phyloP scores from a whole-genome alignment of 2,113 vertebrate genomes.

The Leptobrachium ailaonicum region DNA sequence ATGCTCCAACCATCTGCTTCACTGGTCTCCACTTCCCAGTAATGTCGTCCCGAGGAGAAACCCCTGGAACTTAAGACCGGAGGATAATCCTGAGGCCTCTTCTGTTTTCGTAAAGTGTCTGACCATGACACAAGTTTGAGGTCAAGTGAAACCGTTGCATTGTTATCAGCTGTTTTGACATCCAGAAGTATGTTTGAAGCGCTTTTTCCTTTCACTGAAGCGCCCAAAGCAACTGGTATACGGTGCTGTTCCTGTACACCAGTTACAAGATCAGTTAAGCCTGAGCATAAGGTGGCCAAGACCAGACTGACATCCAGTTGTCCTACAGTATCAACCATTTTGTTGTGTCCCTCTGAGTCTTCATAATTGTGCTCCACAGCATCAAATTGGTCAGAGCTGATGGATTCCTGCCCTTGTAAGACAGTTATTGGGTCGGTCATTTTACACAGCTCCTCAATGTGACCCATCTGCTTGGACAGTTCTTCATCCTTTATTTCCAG shows the following conservation, averaged over 20 bases:
- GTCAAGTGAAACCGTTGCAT: not conserved
- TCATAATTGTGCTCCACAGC: not conserved
- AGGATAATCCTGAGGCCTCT: not conserved
- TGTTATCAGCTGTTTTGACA: not conserved
- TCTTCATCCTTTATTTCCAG: not conserved
- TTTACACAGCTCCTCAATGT: not conserved
- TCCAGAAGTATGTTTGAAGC: not conserved
- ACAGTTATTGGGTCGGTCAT: not conserved
- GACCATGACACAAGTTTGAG: not conserved
- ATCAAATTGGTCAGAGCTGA: not conserved
- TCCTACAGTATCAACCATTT: not conserved
- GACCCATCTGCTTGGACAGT: not conserved
- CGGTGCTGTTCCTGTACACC: not conserved
- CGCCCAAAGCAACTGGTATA: not conserved
- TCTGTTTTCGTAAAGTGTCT: not conserved
- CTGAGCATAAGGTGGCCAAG: not conserved
- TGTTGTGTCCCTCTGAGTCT: not conserved
- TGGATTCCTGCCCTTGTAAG: not conserved
- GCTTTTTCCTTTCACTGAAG: not conserved
- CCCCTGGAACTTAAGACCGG: not conserved
- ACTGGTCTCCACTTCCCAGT: constrained; percentile 33
- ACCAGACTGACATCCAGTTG: constrained; percentile 18
- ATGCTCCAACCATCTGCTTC: not conserved
- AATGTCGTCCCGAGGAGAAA: not conserved
- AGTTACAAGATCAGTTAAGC: constrained; percentile 1